Evolutionary conservation across 2,797 vertebrate genomes (phyloP).

Genomic region (Pipistrellus kuhlii): DNA sequence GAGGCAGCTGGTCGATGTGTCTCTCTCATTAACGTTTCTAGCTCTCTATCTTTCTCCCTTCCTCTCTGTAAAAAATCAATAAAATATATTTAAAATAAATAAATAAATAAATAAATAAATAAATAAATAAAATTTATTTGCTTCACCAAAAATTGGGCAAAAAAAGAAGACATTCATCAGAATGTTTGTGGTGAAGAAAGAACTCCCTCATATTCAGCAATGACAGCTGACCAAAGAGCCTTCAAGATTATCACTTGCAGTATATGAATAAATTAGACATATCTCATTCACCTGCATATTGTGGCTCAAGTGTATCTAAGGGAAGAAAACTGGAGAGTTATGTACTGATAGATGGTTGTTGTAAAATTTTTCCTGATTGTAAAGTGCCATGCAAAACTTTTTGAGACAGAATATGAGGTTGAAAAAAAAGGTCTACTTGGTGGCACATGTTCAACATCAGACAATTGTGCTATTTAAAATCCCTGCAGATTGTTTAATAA

Average conservation of each 20-base stretch:
- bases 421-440: background rate
- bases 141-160: background rate
- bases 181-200: background rate
- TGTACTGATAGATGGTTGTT: accelerated
- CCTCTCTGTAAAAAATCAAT: no score
- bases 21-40: no score
- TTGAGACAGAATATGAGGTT: background rate
- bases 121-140: background rate
- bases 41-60: no score
- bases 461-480: background rate
- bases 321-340: background rate
- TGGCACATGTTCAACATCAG: background rate
- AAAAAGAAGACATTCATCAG: background rate
- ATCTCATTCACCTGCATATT: background rate
- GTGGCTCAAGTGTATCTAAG: background rate
- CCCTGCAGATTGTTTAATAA: background rate
- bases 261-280: background rate
- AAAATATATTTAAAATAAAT: no score
- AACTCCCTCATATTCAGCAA: background rate
- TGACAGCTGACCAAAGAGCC: background rate
- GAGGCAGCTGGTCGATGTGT: no score
- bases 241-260: background rate
- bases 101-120: no score
- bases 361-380: background rate
- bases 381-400: background rate